A percentile compares a stretch with the other conserved stretches of the same genome.
These are phyloP conservation scores for Harpalus rufipes DNA, from an alignment of 2,888 invertebrate species.

Conservation along the genomic window DNA sequence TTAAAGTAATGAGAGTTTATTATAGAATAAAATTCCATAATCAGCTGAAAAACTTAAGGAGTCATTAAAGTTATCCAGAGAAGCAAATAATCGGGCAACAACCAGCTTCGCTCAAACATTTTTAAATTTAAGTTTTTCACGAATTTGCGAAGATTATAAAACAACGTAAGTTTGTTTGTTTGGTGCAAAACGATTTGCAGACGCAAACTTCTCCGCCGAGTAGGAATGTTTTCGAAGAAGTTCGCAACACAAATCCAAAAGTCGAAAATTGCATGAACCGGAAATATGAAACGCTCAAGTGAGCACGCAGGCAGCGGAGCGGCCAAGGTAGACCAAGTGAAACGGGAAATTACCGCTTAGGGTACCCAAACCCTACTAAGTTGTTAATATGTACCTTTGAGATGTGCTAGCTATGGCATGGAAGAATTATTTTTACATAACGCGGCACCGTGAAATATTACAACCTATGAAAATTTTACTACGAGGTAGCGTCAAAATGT, in stretches of 20 bases:
- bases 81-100: slow-evolving; percentile 26
- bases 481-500: too few relatives aligned
- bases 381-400: not conserved
- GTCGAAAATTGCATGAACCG: slow-evolving; percentile 66
- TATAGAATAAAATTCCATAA: slow-evolving; percentile 21
- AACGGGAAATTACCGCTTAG: slow-evolving; percentile 7
- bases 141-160: slow-evolving; percentile 54
- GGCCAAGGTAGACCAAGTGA: not conserved
- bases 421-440: not conserved
- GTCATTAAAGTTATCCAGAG: slow-evolving; percentile 37
- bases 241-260: slow-evolving; percentile 62
- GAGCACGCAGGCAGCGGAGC: slow-evolving; percentile 17
- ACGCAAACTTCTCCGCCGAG: slow-evolving; percentile 21
- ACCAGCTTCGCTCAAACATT: slow-evolving; percentile 37
- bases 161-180: slow-evolving; percentile 56
- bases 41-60: slow-evolving; percentile 13
- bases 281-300: slow-evolving; percentile 64
- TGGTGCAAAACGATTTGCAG: slow-evolving; percentile 51
- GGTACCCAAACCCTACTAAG: not conserved
- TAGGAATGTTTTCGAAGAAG: slow-evolving; percentile 52
- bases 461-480: too few relatives aligned
- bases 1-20: slow-evolving; percentile 10
- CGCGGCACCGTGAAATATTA: not conserved
- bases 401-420: not conserved
- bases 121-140: slow-evolving; percentile 54